Conservation (phyloP, 2,888 invertebrate species). For the Aspidiotus rigidus region DNA sequence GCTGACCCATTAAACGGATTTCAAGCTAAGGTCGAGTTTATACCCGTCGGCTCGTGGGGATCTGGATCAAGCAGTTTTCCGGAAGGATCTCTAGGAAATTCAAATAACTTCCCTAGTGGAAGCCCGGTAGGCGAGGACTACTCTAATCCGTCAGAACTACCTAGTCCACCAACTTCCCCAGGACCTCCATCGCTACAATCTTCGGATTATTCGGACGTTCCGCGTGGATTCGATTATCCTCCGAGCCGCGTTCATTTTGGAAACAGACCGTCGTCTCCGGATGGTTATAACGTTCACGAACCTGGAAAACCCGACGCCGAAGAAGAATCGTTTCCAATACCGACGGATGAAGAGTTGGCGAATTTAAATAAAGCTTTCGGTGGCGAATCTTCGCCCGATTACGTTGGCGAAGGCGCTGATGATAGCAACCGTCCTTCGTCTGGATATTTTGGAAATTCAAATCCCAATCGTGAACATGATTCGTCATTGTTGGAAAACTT, state of each 20-base stretch:
- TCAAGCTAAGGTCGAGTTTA: conserved; percentile 47
- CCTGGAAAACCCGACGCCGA: background rate
- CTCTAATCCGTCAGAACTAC: conserved; percentile 7
- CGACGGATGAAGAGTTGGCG: background rate
- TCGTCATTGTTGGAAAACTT: conserved; percentile 15
- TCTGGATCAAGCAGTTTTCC: background rate
- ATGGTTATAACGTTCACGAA: conserved; percentile 4
- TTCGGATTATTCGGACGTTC: background rate
- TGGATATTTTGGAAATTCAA: background rate
- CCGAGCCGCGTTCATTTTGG: background rate
- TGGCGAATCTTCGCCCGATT: background rate
- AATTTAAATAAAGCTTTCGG: background rate
- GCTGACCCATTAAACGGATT: conserved; percentile 66
- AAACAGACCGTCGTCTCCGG: conserved; percentile 6
- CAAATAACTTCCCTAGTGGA: too few species aligned
- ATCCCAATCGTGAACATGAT: background rate
- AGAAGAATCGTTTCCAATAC: background rate
- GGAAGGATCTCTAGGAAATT: background rate
- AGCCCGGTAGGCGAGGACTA: conserved; percentile 2
- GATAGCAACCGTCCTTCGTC: background rate
- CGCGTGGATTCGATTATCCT: conserved; percentile 10
- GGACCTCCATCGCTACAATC: background rate
- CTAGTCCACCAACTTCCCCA: background rate
- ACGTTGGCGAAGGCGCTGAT: background rate
- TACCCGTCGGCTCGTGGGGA: conserved; percentile 43